Base-by-base conservation (phyloP, 1,140 invertebrate species). In the Agrilus planipennis region DNA sequence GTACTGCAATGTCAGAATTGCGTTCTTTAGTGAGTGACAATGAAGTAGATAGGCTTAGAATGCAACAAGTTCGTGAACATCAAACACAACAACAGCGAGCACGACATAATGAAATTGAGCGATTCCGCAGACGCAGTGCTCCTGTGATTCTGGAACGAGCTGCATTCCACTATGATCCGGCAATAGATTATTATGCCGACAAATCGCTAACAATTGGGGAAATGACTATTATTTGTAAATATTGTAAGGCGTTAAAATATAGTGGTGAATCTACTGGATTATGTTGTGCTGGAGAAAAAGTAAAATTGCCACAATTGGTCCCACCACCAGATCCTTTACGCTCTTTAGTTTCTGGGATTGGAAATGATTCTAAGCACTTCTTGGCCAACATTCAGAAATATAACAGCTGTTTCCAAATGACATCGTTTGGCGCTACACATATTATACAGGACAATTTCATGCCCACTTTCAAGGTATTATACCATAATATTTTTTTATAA, bases 51-150 rank as follows among this genome's bases (percentile, higher is more conserved):
- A 56, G 50, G 49, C 49, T 50, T 45, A 54, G 49, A 53, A 58
- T 54, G 54, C 36, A 50, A 55, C 54, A 47, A 51, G 51, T 54
- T 57, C 51, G 52, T 47, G 45, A 45, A 53, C 50, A 54, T 45
- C 52, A 44, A 53, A 44, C 47, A 48, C 45, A 51, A 51, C 48
- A 49, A 41, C 48, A 53, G 49, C 47, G 23, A 52, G 44, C 46
- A 37, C 12, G 46, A 31, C 51, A 38, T 15, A 31, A 52, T 51
- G 51, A 45, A 54, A 55, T 40, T 47, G 46, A 43, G 51, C 15
- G 15, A 41, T 2, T 31, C 16, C 41, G 28, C 34, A 1, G 41
- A 42, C 18, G 32, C 31, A 39, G 18, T 40, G 34, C 32, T 42
- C 41, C 41, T 42, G 27, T 44, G 27, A 44, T 4, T 30, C 35